These are phyloP conservation scores for Papilio xuthus DNA, from an alignment of 1,140 invertebrate genomes.

Conservation along the genomic window DNA sequence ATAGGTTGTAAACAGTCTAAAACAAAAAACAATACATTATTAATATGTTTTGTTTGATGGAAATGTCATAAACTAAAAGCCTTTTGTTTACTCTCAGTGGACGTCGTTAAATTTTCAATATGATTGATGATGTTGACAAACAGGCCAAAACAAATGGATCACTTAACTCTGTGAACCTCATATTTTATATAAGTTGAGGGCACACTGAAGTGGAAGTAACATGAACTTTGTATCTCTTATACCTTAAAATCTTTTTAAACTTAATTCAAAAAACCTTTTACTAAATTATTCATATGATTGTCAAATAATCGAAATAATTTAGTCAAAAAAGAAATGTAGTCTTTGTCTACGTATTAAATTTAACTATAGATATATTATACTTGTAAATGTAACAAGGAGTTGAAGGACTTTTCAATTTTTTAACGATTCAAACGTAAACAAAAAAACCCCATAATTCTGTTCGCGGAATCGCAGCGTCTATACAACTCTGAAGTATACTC, in stretches of 20 bases:
- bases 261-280: no score
- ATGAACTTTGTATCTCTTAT: not conserved
- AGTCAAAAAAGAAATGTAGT: no score
- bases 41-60: not conserved
- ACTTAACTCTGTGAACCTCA: not conserved
- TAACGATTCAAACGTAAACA: not conserved
- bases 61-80: not conserved
- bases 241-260: no score
- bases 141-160: slow-evolving; percentile 4
- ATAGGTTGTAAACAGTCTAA: not conserved
- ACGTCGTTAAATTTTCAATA: slow-evolving; percentile 18
- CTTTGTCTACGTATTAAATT: not conserved
- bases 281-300: no score
- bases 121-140: slow-evolving; percentile 7
- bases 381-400: not conserved
- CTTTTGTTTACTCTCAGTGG: not conserved
- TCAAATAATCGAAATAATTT: no score
- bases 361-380: not conserved
- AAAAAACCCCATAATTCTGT: not conserved
- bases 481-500: not conserved
- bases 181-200: not conserved
- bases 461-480: not conserved
- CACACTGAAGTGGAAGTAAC: not conserved
- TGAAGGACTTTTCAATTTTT: not conserved
- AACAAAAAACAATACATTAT: not conserved